phyloP scores from a whole-genome alignment of 1,140 invertebrate genomes.

The Prorops nasuta region DNA sequence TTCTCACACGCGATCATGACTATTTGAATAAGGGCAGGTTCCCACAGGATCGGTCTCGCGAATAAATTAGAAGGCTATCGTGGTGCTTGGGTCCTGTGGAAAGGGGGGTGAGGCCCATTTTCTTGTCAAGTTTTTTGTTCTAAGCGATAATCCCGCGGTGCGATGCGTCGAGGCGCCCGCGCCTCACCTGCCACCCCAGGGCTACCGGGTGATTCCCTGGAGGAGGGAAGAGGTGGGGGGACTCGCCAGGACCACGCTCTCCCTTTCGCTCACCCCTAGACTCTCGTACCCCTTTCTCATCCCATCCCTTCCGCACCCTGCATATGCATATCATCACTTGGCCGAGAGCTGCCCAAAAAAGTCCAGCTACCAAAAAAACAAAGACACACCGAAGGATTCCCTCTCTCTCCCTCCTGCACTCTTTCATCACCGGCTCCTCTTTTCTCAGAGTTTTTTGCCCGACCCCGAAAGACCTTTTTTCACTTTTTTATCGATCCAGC shows the following conservation, averaged over 20 bases:
- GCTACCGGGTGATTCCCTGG: conserved; percentile 7
- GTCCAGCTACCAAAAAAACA: not conserved
- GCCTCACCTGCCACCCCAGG: no score
- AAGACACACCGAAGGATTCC: conserved; percentile 12
- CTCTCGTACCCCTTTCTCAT: not conserved
- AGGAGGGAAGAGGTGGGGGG: no score
- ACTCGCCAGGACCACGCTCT: not conserved
- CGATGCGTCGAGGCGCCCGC: conserved; percentile 25
- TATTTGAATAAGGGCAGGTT: no score
- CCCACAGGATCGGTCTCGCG: no score
- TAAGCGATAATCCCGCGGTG: conserved; percentile 25
- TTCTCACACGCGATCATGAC: no score
- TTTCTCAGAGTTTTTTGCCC: conserved; percentile 23
- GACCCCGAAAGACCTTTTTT: conserved; percentile 17
- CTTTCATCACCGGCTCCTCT: not conserved
- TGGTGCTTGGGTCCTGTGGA: not conserved
- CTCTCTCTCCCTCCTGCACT: conserved; percentile 5
- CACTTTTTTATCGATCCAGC: conserved; percentile 19
- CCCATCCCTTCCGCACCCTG: not conserved
- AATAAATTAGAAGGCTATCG: conserved; percentile 26
- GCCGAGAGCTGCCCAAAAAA: not conserved
- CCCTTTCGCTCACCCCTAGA: not conserved
- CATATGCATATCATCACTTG: conserved; percentile 27
- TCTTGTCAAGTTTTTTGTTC: no score
- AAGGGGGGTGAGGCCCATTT: not conserved